Percentiles rank a stretch among this genome's conserved stretches.
phyloP scores from a whole-genome alignment of 2,888 invertebrate genomes.

The Dimorphilus gyrociliatus region DNA sequence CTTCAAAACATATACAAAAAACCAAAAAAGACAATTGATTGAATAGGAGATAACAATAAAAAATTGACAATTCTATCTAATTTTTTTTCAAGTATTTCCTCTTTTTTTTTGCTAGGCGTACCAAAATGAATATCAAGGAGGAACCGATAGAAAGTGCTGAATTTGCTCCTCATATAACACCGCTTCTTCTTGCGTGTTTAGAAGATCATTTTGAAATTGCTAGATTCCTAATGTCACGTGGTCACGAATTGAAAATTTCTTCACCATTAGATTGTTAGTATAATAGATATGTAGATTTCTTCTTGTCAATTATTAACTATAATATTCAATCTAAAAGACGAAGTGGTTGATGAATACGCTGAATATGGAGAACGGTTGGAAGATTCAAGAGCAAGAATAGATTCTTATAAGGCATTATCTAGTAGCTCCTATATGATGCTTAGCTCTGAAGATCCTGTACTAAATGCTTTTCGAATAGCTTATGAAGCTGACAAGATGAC shows the following conservation, averaged over 20 bases:
- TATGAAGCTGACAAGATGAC: constrained; percentile 1
- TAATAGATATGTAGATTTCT: too few relatives aligned
- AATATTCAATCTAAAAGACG: too few relatives aligned
- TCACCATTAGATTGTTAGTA: constrained; percentile 1
- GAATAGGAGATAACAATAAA: too few relatives aligned
- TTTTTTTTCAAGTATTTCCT: too few relatives aligned
- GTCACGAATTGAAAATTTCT: constrained; percentile 1
- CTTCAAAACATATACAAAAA: too few relatives aligned
- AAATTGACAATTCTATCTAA: too few relatives aligned
- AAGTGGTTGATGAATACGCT: too few relatives aligned
- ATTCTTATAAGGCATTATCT: background rate
- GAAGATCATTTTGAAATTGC: constrained; percentile 2
- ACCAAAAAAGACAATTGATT: too few relatives aligned
- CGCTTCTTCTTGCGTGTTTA: constrained; percentile 5
- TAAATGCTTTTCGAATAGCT: constrained; percentile 1
- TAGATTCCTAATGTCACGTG: constrained; percentile 1
- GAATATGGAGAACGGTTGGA: constrained; percentile 3
- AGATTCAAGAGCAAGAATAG: constrained; percentile 1
- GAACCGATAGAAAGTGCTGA: constrained; percentile 2
- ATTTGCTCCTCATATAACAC: constrained; percentile 4
- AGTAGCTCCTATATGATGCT: constrained; percentile 2
- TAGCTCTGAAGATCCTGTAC: constrained; percentile 1
- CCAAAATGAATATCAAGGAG: background rate
- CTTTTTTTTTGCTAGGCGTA: too few relatives aligned
- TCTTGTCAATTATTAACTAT: too few relatives aligned